These are phyloP conservation scores for Phenganax marumi DNA, from an alignment of 92 coral and sea anemone genomes.

Conservation along the genomic window DNA sequence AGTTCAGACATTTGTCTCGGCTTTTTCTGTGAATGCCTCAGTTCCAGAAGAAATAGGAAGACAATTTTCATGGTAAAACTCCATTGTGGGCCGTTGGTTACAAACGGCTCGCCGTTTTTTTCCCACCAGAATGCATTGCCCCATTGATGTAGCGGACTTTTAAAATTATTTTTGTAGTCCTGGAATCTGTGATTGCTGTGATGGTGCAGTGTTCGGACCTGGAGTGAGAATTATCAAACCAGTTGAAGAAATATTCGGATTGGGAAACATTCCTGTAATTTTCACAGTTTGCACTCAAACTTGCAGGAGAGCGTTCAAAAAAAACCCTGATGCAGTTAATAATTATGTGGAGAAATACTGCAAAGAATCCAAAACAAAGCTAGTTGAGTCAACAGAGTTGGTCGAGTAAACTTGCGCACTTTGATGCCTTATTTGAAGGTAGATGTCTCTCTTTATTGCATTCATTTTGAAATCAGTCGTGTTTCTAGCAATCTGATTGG, in stretches of 20 bases:
- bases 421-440: too few relatives aligned
- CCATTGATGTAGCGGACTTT: neutral
- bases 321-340: conserved; percentile 64
- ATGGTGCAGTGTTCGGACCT: conserved; percentile 71
- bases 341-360: conserved; percentile 69
- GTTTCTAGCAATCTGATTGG: too few relatives aligned
- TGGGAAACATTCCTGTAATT: conserved; percentile 72
- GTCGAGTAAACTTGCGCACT: too few relatives aligned
- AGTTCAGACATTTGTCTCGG: conserved; percentile 9
- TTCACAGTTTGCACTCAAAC: conserved; percentile 81
- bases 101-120: neutral
- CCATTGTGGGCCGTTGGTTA: neutral
- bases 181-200: conserved; percentile 86
- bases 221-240: conserved; percentile 84
- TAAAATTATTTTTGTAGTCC: conserved; percentile 51
- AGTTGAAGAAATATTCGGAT: conserved; percentile 64
- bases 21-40: neutral
- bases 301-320: conserved; percentile 74
- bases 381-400: too few relatives aligned
- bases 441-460: too few relatives aligned
- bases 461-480: too few relatives aligned
- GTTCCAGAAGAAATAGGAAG: conserved; percentile 30
- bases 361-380: neutral
- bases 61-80: neutral
- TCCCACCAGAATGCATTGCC: neutral